These are phyloP conservation scores for Asarcornis scutulata DNA, from an alignment of 2,113 vertebrate species.

Conservation along the genomic window DNA sequence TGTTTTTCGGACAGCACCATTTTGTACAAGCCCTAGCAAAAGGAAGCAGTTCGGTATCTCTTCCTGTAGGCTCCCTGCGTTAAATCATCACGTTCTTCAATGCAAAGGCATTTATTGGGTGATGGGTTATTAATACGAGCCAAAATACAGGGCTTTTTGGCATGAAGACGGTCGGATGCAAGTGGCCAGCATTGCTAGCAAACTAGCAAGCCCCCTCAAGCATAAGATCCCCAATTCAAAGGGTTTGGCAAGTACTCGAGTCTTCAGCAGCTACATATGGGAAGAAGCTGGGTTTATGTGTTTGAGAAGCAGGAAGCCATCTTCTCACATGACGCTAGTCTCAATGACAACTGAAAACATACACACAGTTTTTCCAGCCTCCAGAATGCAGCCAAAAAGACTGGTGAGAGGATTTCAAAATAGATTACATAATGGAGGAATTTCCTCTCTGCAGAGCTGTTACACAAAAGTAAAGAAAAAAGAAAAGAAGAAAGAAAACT, in stretches of 20 bases:
- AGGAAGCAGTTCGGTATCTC: not conserved
- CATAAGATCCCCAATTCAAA: accelerated
- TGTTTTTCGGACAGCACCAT: not conserved
- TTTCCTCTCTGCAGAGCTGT: slow-evolving; percentile 53
- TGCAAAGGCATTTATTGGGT: not conserved
- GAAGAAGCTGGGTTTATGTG: not conserved
- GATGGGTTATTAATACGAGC: not conserved
- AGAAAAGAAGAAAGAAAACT: not conserved
- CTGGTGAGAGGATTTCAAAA: slow-evolving; percentile 57
- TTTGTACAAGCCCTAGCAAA: not conserved
- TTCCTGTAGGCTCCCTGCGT: not conserved
- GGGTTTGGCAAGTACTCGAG: not conserved
- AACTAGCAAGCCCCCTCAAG: not conserved
- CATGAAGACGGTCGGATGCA: not conserved
- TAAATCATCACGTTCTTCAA: not conserved
- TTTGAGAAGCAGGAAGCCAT: not conserved
- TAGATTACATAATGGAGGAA: slow-evolving; percentile 62
- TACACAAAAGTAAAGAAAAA: not conserved
- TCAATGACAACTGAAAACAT: slow-evolving; percentile 48
- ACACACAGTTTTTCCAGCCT: slow-evolving; percentile 41
- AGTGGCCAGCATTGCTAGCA: not conserved
- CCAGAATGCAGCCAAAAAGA: slow-evolving; percentile 36
- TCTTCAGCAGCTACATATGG: not conserved
- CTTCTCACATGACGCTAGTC: slow-evolving; percentile 24
- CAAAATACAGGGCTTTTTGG: not conserved